Evolutionary conservation across 2,797 vertebrate species (phyloP).

Genomic region (Esox lucius): DNA sequence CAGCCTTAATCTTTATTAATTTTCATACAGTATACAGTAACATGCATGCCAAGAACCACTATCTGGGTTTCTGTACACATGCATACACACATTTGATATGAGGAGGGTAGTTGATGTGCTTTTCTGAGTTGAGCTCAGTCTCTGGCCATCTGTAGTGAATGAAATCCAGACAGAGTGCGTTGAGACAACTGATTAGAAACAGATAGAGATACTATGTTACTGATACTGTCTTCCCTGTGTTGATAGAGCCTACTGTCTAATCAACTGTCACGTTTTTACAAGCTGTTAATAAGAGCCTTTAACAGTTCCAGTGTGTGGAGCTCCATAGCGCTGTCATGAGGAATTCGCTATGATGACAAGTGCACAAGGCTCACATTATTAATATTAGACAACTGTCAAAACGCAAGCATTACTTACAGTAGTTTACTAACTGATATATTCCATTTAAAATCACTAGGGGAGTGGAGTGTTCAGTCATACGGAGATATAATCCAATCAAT

Average conservation of each 20-base stretch:
- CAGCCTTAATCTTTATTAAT: too few species aligned
- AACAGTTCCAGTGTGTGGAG: constrained; percentile 36
- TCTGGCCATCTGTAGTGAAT: constrained; percentile 39
- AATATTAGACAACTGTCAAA: background rate
- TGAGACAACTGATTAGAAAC: constrained; percentile 47
- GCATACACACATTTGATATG: background rate
- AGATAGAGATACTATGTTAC: constrained; percentile 25
- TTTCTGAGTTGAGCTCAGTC: constrained; percentile 1
- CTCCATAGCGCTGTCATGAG: constrained; percentile 26
- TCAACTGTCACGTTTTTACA: constrained; percentile 50
- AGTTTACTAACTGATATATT: background rate
- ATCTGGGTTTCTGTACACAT: background rate
- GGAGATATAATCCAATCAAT: background rate
- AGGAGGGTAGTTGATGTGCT: background rate
- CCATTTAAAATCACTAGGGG: background rate
- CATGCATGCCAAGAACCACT: too few species aligned
- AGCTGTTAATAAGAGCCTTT: constrained; percentile 47
- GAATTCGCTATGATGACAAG: constrained; percentile 2
- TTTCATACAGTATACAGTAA: too few species aligned
- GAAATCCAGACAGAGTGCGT: constrained; percentile 25
- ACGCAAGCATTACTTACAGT: background rate
- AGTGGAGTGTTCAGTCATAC: background rate
- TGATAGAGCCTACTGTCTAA: constrained; percentile 37
- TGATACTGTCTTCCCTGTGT: constrained; percentile 31
- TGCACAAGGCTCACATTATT: background rate